phyloP scores from a whole-genome alignment of 2,797 vertebrate genomes.

The Hylomyscus alleni region DNA sequence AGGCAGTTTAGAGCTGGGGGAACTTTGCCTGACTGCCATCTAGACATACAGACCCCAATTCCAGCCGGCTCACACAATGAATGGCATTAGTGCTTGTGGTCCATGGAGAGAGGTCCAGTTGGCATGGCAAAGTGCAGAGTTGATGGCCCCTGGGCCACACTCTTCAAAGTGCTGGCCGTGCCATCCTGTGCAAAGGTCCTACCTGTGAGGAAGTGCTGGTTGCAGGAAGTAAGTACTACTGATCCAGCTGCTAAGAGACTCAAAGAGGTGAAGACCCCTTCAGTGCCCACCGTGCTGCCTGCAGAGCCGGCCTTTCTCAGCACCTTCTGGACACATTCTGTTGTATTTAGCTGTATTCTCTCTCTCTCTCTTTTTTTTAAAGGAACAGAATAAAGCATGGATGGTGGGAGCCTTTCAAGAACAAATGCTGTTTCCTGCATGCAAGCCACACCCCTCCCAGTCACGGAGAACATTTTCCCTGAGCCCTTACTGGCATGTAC shows the following conservation, averaged over 20 bases:
- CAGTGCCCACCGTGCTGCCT: accelerated
- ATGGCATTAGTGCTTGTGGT: background rate
- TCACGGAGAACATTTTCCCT: background rate
- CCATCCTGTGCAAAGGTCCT: no score
- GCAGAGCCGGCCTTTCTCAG: background rate
- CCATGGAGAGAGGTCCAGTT: background rate
- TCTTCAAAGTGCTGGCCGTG: background rate
- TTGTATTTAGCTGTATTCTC: slow-evolving; percentile 50
- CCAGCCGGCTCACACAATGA: accelerated
- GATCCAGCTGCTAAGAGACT: background rate
- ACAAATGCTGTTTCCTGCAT: background rate
- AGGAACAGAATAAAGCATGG: background rate
- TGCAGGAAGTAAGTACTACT: accelerated
- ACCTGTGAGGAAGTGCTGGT: background rate
- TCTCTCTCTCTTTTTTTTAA: background rate
- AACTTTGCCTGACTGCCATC: background rate
- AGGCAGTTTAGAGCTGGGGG: background rate
- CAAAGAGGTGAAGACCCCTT: no score
- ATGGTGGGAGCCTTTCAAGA: background rate
- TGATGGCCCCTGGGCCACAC: accelerated
- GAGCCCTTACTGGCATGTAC: background rate
- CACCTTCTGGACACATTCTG: background rate
- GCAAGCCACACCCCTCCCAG: background rate
- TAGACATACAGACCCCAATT: background rate
- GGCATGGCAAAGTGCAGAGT: background rate